phyloP scores from a whole-genome alignment of 2,797 vertebrate species.

The Tachyglossus aculeatus region DNA sequence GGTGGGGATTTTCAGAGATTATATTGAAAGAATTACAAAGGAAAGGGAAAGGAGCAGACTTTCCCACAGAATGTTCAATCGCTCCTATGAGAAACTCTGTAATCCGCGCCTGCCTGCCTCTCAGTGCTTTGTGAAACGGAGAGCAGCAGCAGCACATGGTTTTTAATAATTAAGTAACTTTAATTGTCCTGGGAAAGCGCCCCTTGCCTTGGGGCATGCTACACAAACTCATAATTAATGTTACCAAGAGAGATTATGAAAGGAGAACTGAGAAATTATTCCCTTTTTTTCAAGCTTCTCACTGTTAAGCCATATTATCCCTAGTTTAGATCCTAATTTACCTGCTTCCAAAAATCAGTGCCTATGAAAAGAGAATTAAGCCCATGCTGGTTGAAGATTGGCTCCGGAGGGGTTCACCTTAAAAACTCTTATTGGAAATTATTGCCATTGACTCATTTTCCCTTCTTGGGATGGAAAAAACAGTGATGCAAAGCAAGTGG shows the following conservation, averaged over 20 bases:
- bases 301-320: slow-evolving; percentile 69
- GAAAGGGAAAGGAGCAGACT: slow-evolving; percentile 61
- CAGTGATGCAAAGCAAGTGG: too few species aligned
- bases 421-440: slow-evolving; percentile 24
- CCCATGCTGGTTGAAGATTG: background rate
- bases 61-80: slow-evolving; percentile 82
- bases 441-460: slow-evolving; percentile 26
- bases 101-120: slow-evolving; percentile 74
- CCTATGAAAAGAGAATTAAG: slow-evolving; percentile 33
- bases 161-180: slow-evolving; percentile 90
- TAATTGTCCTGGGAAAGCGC: slow-evolving; percentile 98
- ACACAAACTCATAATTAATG: slow-evolving; percentile 91
- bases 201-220: slow-evolving; percentile 79
- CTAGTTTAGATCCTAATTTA: slow-evolving; percentile 71
- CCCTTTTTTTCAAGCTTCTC: slow-evolving; percentile 76
- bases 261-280: slow-evolving; percentile 80
- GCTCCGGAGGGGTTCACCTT: too few species aligned
- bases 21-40: slow-evolving; percentile 72
- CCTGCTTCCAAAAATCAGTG: slow-evolving; percentile 37
- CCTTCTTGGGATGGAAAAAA: background rate
- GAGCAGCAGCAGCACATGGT: slow-evolving; percentile 71
- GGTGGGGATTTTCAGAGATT: slow-evolving; percentile 78
- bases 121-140: slow-evolving; percentile 64
- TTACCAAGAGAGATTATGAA: slow-evolving; percentile 89
- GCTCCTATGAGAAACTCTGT: slow-evolving; percentile 76